Evolutionary conservation across 2,113 vertebrate species (phyloP), one percentile per base, ranked within the genome.

Genomic region (Triplophysa rosa): DNA sequence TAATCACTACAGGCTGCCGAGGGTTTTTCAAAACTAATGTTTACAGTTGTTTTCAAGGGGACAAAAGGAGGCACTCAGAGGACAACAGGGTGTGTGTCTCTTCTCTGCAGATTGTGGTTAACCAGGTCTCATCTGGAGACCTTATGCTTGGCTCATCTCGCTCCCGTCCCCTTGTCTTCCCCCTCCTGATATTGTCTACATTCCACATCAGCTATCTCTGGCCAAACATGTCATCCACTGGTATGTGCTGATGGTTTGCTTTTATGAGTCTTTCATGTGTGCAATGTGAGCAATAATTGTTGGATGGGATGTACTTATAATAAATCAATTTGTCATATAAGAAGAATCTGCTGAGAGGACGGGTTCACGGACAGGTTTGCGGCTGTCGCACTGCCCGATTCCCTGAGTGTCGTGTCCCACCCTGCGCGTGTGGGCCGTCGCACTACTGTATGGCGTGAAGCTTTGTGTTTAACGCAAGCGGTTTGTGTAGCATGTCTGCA

Each of bases 301-400:
- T 91, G 89, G 90, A 87, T 82, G 80, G 87, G 88, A 88, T 84
- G 82, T 86, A 79, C 83, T 83, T 82, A 23, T 71, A 89, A 84
- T 91, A 92, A 93, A 93, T 92, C 91, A 92, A 87, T 91, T 91
- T 90, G 89, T 92, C 90, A 92, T 88, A 80, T 88, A 84, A 87
- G 83, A 78, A 65, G 85, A 85, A 91, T 88, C 72, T 89, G 89
- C 89, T 90, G 88, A 92, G 89, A 82, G 84, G 83, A 67, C 59
- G 77, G 83, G 90, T 89, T 91, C 91, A 90, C 10, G 78, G 80
- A 79, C 79, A 87, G 89, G 84, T 84, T 89, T 84, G 87, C 77
- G 87, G 88, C 62, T 76, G 79, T 59, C 59, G 67, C 10, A 1
- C 26, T 52, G 65, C 76, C 76, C 24, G 17, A 61, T 17, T 29